These are phyloP conservation scores for Gopherus evgoodei DNA, from an alignment of 2,113 vertebrate species.

Conservation along the genomic window DNA sequence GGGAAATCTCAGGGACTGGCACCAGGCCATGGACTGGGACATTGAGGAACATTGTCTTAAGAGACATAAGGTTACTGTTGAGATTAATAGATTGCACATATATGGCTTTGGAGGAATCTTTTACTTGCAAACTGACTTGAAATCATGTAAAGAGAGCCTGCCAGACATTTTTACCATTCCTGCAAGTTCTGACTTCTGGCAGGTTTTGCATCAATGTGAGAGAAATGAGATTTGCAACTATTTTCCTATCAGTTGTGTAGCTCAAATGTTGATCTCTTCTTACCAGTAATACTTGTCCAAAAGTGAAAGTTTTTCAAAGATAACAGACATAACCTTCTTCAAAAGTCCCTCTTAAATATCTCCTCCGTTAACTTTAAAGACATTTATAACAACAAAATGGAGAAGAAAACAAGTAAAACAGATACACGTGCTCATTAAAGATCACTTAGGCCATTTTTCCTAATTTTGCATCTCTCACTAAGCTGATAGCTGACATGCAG, in stretches of 20 bases:
- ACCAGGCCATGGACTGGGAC: too few relatives aligned
- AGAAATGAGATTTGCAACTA: background rate
- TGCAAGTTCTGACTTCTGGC: background rate
- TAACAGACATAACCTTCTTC: background rate
- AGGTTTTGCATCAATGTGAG: background rate
- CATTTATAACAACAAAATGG: background rate
- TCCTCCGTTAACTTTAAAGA: background rate
- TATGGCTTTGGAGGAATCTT: background rate
- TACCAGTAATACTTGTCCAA: background rate
- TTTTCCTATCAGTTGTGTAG: accelerated
- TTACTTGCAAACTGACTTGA: slow-evolving; percentile 12
- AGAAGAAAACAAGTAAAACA: slow-evolving; percentile 22
- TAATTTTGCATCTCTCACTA: background rate
- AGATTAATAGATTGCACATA: background rate
- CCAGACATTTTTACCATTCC: background rate
- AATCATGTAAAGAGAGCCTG: background rate
- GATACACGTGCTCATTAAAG: too few relatives aligned
- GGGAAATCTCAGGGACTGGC: background rate
- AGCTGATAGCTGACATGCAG: background rate
- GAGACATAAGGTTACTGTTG: background rate
- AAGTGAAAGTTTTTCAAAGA: background rate
- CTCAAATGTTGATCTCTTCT: background rate
- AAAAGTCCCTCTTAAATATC: background rate
- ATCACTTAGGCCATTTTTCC: too few relatives aligned
- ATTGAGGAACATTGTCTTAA: background rate